These are phyloP conservation scores for Tenodera sinensis DNA, from an alignment of 2,888 invertebrate species.

Conservation along the genomic window DNA sequence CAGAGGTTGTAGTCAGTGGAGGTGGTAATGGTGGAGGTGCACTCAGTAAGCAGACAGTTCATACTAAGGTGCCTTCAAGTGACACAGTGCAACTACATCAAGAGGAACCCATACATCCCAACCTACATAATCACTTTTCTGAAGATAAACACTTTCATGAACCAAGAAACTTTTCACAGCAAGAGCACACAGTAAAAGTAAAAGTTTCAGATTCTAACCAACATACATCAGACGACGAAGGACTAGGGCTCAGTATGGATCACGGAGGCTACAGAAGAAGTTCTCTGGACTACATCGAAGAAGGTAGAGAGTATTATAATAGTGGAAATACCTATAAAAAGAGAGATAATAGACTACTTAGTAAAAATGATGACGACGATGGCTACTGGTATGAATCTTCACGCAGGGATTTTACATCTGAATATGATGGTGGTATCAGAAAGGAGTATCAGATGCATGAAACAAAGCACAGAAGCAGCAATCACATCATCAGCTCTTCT, in stretches of 20 bases:
- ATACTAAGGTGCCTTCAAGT: constrained; percentile 47
- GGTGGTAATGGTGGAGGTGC: constrained; percentile 33
- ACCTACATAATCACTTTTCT: constrained; percentile 35
- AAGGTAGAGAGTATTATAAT: background rate
- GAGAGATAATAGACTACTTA: background rate
- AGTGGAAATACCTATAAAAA: constrained; percentile 4
- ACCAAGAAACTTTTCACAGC: background rate
- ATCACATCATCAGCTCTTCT: constrained; percentile 44
- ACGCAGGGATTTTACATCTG: background rate
- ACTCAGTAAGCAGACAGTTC: constrained; percentile 49
- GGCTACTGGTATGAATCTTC: background rate
- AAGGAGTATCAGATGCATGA: constrained; percentile 25
- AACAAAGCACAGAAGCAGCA: constrained; percentile 32
- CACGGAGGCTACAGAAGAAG: background rate
- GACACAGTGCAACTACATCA: constrained; percentile 15
- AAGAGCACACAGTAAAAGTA: background rate
- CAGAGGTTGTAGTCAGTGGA: constrained; percentile 59
- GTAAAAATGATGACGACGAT: background rate
- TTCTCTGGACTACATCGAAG: background rate
- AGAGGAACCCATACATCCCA: constrained; percentile 49
- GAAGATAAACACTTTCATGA: background rate
- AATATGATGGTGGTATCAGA: background rate
- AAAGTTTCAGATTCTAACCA: constrained; percentile 38
- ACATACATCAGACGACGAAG: constrained; percentile 74
- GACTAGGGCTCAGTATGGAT: constrained; percentile 56